A percentile compares a stretch with the other conserved stretches of the same genome.
These are phyloP conservation scores for Brachypodius melanocephalos DNA, from an alignment of 2,113 vertebrate species.

Conservation along the genomic window DNA sequence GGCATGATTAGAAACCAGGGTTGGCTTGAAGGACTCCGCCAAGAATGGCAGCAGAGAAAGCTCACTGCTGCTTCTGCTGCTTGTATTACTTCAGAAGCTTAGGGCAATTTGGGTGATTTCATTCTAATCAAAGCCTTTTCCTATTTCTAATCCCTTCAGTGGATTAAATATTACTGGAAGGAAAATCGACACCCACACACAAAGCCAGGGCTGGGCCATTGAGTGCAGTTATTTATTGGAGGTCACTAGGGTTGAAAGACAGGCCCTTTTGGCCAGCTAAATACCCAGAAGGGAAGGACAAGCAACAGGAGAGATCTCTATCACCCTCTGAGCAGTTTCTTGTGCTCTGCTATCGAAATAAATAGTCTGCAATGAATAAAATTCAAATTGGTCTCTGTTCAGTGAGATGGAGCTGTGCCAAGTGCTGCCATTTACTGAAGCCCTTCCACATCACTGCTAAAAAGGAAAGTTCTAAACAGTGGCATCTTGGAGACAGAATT, in stretches of 20 bases:
- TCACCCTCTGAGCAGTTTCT: not conserved
- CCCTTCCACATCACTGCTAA: not conserved
- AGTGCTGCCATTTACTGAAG: not conserved
- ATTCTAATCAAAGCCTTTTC: not conserved
- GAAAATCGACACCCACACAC: not conserved
- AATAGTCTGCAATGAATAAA: not conserved
- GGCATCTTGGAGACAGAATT: not conserved
- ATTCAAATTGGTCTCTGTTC: not conserved
- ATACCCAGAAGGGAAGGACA: not conserved
- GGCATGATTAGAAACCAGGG: not conserved
- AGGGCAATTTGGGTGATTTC: not conserved
- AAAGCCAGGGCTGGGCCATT: not conserved
- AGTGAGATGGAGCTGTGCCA: not conserved
- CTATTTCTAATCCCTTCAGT: conserved; percentile 12
- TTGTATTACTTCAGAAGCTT: not conserved
- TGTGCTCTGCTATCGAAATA: not conserved
- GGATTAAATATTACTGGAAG: not conserved
- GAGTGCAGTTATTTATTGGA: not conserved
- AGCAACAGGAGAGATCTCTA: not conserved
- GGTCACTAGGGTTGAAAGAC: not conserved
- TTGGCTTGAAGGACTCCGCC: not conserved
- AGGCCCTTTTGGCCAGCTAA: not conserved
- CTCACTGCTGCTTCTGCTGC: not conserved
- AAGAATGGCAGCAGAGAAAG: not conserved
- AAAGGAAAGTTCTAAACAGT: not conserved